These are phyloP conservation scores for Propithecus deckenii DNA, from an alignment of 2,797 vertebrate species.

Conservation along the genomic window DNA sequence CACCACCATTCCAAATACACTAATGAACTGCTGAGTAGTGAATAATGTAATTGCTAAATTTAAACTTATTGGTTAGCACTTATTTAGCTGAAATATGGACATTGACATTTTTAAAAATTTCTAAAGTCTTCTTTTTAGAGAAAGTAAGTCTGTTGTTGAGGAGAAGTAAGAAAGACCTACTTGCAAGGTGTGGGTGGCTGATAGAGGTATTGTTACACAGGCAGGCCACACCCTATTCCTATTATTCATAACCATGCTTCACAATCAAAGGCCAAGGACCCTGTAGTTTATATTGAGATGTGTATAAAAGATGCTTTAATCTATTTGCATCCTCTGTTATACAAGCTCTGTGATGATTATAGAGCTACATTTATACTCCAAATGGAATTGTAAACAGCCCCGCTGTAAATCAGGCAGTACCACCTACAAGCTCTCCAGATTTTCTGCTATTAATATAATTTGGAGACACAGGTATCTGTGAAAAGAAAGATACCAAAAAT, in stretches of 20 bases:
- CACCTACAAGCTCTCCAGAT: background rate
- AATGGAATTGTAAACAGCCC: background rate
- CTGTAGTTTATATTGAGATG: background rate
- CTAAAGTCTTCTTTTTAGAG: background rate
- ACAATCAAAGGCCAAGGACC: background rate
- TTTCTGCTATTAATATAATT: background rate
- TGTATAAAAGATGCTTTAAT: background rate
- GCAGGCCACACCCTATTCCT: background rate
- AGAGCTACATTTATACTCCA: background rate
- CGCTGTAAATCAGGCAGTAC: background rate
- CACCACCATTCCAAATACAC: background rate
- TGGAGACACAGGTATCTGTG: background rate
- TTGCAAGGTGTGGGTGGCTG: background rate
- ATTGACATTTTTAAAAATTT: background rate
- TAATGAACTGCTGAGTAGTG: background rate
- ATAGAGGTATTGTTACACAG: rapidly evolving
- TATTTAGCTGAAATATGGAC: background rate
- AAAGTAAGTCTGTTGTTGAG: background rate
- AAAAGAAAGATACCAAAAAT: background rate
- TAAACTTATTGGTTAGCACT: background rate
- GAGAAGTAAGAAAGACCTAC: background rate
- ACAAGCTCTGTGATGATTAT: background rate
- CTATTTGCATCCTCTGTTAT: background rate
- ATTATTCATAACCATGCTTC: background rate
- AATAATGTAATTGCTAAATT: background rate